Conservation (phyloP, 2,113 vertebrate genomes). For the Hystrix cristata region DNA sequence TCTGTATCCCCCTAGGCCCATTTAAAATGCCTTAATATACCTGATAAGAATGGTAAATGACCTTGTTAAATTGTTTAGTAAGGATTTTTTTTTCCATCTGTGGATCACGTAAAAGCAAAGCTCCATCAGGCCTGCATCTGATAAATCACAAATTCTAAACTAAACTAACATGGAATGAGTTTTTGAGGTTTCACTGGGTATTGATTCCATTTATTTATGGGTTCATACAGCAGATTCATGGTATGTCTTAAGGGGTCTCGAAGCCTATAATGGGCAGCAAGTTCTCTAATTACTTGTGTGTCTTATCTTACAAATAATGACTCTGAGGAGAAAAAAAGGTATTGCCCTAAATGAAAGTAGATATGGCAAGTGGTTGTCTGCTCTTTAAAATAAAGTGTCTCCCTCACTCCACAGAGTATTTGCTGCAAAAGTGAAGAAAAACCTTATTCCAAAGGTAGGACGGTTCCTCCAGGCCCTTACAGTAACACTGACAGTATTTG, state of each 20-base stretch:
- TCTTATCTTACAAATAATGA: background rate
- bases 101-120: background rate
- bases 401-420: background rate
- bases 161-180: background rate
- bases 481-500: background rate
- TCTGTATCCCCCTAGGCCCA: background rate
- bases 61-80: background rate
- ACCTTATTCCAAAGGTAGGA: background rate
- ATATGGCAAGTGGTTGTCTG: background rate
- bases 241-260: background rate
- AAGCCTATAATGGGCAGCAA: background rate
- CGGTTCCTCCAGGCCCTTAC: background rate
- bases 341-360: slow-evolving; percentile 8
- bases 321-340: background rate
- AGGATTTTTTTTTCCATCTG: background rate
- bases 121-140: background rate
- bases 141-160: slow-evolving; percentile 50
- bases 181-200: slow-evolving; percentile 31
- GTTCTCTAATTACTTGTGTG: background rate
- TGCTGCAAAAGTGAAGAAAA: background rate
- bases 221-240: background rate
- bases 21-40: slow-evolving; percentile 31
- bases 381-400: background rate
- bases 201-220: slow-evolving; percentile 43
- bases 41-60: background rate